These are phyloP conservation scores for Ectobius pallidus DNA, from an alignment of 2,888 invertebrate species.

Conservation along the genomic window DNA sequence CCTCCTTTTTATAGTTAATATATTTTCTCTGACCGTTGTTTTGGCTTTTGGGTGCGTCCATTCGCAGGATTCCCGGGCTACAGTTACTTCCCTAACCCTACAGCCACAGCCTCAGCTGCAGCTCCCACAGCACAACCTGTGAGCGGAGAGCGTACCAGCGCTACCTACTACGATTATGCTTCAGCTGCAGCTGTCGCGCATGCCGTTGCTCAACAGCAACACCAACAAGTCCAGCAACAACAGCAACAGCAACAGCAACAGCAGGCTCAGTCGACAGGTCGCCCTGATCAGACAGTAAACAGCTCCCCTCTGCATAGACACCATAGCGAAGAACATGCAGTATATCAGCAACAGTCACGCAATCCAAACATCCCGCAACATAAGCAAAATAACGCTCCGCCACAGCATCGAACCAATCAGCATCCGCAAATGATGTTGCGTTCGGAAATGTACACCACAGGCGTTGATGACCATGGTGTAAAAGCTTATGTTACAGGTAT, in stretches of 20 bases:
- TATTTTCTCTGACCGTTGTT: slow-evolving; percentile 10
- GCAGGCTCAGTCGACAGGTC: slow-evolving; percentile 41
- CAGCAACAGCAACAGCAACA: slow-evolving; percentile 44
- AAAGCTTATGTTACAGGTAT: slow-evolving; percentile 15
- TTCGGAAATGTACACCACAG: slow-evolving; percentile 13
- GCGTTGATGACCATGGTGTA: slow-evolving; percentile 4
- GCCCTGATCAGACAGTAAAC: slow-evolving; percentile 24
- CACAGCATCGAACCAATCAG: background rate
- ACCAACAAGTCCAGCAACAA: slow-evolving; percentile 35
- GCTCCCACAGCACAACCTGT: slow-evolving; percentile 51
- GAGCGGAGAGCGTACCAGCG: slow-evolving; percentile 50
- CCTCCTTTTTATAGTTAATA: background rate
- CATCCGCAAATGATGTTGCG: slow-evolving; percentile 23
- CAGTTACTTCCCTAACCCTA: slow-evolving; percentile 56
- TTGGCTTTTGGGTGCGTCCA: slow-evolving; percentile 39
- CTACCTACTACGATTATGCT: slow-evolving; percentile 43
- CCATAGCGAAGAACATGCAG: background rate
- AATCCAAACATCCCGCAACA: slow-evolving; percentile 13
- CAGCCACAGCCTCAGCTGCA: slow-evolving; percentile 55
- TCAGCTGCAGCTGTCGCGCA: too few relatives aligned
- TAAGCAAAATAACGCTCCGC: background rate
- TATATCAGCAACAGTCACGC: slow-evolving; percentile 10
- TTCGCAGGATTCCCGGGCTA: slow-evolving; percentile 58
- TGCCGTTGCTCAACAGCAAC: slow-evolving; percentile 37
- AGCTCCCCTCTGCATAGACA: slow-evolving; percentile 14